Conservation (phyloP, 2,888 invertebrate species). For the Geophilus truncorum region DNA sequence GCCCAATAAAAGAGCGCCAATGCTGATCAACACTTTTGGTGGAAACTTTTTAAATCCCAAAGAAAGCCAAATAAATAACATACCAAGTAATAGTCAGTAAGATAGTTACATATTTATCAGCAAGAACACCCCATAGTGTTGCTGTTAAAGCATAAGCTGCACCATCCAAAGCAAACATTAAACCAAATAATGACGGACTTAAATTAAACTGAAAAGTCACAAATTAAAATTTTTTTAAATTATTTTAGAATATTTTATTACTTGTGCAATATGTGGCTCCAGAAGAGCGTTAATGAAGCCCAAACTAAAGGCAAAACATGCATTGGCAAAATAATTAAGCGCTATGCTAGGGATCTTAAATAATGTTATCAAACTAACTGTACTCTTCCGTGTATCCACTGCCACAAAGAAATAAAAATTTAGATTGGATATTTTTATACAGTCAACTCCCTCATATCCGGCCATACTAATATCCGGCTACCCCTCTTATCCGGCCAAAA, state of each 20-base stretch:
- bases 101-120: conserved; percentile 61
- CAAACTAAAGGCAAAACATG: conserved; percentile 72
- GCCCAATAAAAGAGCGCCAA: conserved; percentile 63
- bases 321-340: conserved; percentile 64
- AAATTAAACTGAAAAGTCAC: not conserved
- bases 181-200: conserved; percentile 63
- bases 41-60: conserved; percentile 59
- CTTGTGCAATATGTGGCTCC: conserved; percentile 65
- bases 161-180: conserved; percentile 79
- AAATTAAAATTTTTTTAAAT: too few relatives aligned
- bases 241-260: too few relatives aligned
- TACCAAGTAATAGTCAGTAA: not conserved
- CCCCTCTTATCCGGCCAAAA: too few relatives aligned
- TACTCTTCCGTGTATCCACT: not conserved
- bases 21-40: conserved; percentile 61
- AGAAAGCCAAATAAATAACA: not conserved
- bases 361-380: conserved; percentile 54
- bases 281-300: conserved; percentile 84
- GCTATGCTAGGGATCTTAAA: conserved; percentile 69
- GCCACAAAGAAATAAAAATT: too few relatives aligned
- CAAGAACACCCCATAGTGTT: conserved; percentile 73
- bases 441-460: too few relatives aligned
- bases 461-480: too few relatives aligned
- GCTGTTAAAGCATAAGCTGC: conserved; percentile 73
- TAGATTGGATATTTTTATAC: too few relatives aligned